Evolutionary conservation across 2,113 vertebrate genomes (phyloP).

Genomic region (Phaethon lepturus): DNA sequence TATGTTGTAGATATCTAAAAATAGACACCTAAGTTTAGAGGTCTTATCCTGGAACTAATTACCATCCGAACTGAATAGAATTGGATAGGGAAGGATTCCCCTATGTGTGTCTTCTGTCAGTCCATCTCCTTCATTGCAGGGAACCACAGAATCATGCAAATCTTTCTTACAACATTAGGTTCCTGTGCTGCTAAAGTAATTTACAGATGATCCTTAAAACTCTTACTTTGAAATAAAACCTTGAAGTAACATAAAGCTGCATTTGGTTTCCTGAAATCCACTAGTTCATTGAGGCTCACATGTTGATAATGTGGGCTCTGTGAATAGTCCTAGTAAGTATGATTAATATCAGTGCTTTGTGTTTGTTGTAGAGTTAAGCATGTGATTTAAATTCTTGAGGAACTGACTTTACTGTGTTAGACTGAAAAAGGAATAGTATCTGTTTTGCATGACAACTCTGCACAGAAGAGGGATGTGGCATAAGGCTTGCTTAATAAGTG

Average conservation of each 20-base stretch:
- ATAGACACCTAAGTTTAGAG: neutral
- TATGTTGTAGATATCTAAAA: neutral
- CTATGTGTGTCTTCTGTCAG: neutral
- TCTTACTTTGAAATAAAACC: neutral
- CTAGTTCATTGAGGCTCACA: neutral
- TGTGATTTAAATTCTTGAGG: neutral
- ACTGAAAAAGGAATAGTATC: neutral
- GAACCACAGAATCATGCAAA: neutral
- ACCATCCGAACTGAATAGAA: neutral
- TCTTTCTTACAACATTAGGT: neutral
- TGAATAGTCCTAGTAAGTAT: neutral
- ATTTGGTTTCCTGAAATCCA: neutral
- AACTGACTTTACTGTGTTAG: neutral
- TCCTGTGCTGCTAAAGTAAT: neutral
- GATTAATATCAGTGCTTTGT: neutral
- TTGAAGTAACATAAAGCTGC: neutral
- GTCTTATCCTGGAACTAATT: neutral
- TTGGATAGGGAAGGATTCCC: neutral
- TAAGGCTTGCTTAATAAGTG: neutral
- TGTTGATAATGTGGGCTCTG: neutral
- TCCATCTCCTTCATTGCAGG: neutral
- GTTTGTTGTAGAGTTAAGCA: neutral
- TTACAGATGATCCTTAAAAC: neutral
- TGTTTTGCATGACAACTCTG: neutral
- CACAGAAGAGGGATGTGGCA: neutral